Base-by-base conservation (phyloP, 2,113 vertebrate genomes). In the Zosterops hypoxanthus region DNA sequence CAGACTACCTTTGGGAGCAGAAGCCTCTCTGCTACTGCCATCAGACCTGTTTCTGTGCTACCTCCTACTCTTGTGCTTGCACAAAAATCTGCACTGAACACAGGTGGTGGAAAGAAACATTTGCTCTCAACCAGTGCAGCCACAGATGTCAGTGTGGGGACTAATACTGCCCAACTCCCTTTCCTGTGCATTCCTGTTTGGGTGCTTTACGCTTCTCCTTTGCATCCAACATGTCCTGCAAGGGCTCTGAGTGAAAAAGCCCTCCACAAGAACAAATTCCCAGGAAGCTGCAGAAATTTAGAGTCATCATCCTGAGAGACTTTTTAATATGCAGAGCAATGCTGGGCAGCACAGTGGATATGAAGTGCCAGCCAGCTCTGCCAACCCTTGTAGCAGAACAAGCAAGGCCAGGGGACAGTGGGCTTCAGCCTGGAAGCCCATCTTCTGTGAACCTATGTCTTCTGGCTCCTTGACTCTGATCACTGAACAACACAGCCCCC, bases 401-500 rank as follows among this genome's bases (percentile, higher is more conserved):
- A 81, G 55, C 0, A 0, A 88, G 42, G 33, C 52, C 60, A 46
- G 34, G 55, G 64, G 25, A 91, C 93, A 80, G 63, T 80, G 47
- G 63, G 76, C 34, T 97, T 64, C 82, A 93, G 47, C 82, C 69
- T 94, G 34, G 64, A 83, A 92, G 71, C 36, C 47, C 44, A 23
- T 68, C 87, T 80, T 71, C 44, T 92, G 82, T 72, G 76, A 93
- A 93, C 68, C 82, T 86, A 8, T 31, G 63, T 88, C 60, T 95
- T 82, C 2, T 4, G 73, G 82, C 57, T 94, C 89, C 91, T 92
- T 79, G 83, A 86, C 72, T 88, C 83, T 1, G 8, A 76, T 92
- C 65, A 57, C 73, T 82, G 81, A 92, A 91, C 80, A 92, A 68
- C 94, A 96, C 88, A 95, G 79, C 92, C 61, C 28, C 55, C 66